Evolutionary conservation across 92 coral and sea anemone genomes (phyloP).

Genomic region (Nematostella vectensis): DNA sequence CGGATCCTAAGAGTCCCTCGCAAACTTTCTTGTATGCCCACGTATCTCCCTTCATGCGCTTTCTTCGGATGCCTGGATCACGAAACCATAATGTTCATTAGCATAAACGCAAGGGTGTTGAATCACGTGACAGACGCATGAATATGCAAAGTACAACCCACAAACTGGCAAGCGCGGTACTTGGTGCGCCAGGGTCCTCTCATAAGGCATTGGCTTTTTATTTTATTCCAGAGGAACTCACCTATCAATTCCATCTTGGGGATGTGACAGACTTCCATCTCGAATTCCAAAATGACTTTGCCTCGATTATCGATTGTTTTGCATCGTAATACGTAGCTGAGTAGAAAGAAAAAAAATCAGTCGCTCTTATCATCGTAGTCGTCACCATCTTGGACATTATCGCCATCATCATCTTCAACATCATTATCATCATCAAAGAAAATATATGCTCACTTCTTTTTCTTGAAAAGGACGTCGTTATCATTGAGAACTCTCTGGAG

Average conservation of each 20-base stretch:
- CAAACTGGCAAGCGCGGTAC: too few relatives aligned
- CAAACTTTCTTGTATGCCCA: conserved; percentile 99
- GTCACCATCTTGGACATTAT: neutral
- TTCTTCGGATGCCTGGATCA: conserved; percentile 86
- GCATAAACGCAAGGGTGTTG: neutral
- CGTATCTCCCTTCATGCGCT: conserved; percentile 97
- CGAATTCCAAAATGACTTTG: conserved; percentile 87
- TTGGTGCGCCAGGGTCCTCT: too few relatives aligned
- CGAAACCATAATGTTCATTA: too few relatives aligned
- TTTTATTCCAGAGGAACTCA: too few relatives aligned
- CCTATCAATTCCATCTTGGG: conserved; percentile 91
- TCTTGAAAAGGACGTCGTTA: conserved; percentile 57
- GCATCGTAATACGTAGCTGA: conserved; percentile 79
- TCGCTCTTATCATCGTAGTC: neutral
- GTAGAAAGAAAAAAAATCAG: neutral
- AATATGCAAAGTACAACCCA: too few relatives aligned
- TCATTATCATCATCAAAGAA: neutral
- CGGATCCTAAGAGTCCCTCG: conserved; percentile 82
- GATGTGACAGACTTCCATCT: conserved; percentile 88
- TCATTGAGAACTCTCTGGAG: conserved; percentile 56
- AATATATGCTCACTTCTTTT: conserved; percentile 57
- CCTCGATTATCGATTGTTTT: conserved; percentile 90
- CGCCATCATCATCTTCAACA: neutral
- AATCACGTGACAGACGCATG: too few relatives aligned
- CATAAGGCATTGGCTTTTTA: too few relatives aligned